Base-by-base conservation (phyloP, 2,113 vertebrate species). In the Fukomys damarensis region DNA sequence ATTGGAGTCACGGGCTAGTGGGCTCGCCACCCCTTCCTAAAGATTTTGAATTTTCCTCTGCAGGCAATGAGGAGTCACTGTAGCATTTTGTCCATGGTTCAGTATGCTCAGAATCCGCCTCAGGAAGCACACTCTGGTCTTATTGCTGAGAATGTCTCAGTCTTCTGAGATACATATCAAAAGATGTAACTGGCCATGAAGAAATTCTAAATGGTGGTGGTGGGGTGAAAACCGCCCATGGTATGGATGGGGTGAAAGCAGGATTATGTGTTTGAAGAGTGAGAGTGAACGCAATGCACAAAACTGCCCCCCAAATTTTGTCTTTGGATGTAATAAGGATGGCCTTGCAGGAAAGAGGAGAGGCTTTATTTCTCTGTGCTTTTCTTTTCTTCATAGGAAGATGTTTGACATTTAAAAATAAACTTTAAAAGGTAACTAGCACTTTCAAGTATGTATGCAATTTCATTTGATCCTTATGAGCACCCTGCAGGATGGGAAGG, bases 361-460 rank as follows among this genome's bases (percentile, higher is more conserved):
- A 1, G 11, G 22, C 41, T 86, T 35, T 66, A 38, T 35, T 82
- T 61, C 16, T 12, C 43, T 81, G 61, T 68, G 41, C 65, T 92
- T 3, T 38, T 35, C 49, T 86, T 96, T 96, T 76, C 79, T 96
- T 76, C 79, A 93, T 41, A 49, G 32, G 17, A 54, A 91, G 38
- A 43, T 28, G 86, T 46, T 43, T 82, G 22, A 22, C 76, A 80
- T 76, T 20, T 89, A 76, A 86, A 74, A 86, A n/a, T 77, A 63
- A 77, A 9, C 9, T 66, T 79, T 32, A 86, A 63, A 61, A 97
- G 38, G 58, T 41, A 77, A 56, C 93, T 46, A 61, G 17, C 63
- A 10, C 26, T 56, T 91, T 93, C 32, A 14, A 35, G 52, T n/a
- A 72, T 35, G 4, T n/a, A 72, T 46, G 20, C 46, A 6, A 43